These are phyloP conservation scores for Bombus polaris DNA, from an alignment of 1,140 invertebrate genomes.

Conservation along the genomic window DNA sequence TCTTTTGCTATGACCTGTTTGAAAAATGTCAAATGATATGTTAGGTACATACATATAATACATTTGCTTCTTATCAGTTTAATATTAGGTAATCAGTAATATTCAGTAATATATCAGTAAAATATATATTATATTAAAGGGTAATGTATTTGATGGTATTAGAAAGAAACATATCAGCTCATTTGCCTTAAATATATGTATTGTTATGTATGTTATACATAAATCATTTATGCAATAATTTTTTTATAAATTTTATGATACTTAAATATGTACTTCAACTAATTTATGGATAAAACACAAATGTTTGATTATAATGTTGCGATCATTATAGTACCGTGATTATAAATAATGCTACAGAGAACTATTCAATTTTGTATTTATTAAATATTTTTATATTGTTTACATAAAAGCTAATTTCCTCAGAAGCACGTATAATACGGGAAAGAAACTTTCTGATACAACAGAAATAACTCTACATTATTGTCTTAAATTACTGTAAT, in stretches of 20 bases:
- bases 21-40: background rate
- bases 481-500: background rate
- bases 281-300: background rate
- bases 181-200: background rate
- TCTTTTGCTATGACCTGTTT: constrained; percentile 17
- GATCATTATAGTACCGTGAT: background rate
- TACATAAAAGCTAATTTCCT: background rate
- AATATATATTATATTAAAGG: background rate
- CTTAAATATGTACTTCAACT: background rate
- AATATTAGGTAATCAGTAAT: background rate
- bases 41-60: background rate
- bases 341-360: background rate
- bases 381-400: background rate
- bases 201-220: background rate
- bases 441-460: background rate
- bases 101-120: background rate
- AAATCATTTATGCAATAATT: background rate
- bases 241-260: background rate
- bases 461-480: background rate
- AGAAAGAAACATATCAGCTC: background rate
- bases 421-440: background rate
- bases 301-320: background rate
- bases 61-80: background rate
- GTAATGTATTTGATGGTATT: background rate
- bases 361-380: background rate